Conservation (phyloP, 2,113 vertebrate genomes). For the Myotis lucifugus region DNA sequence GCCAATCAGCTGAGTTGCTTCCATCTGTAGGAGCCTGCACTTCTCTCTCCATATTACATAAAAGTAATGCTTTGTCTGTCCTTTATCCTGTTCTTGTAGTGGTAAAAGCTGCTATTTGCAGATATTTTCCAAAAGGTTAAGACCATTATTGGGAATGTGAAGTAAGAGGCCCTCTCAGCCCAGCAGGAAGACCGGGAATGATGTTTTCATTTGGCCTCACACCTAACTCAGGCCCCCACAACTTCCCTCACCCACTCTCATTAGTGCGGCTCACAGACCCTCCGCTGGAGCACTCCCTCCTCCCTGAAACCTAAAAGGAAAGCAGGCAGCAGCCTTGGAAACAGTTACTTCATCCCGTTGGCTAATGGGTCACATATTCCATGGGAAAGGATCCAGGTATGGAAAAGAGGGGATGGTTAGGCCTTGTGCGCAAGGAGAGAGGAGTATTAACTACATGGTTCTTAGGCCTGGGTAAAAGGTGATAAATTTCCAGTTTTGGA, state of each 20-base stretch:
- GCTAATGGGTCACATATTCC: conserved; percentile 87
- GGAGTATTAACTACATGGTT: conserved; percentile 52
- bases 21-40: not conserved
- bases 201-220: conserved; percentile 46
- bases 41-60: not conserved
- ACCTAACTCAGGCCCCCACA: conserved; percentile 62
- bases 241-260: conserved; percentile 30
- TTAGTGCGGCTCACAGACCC: conserved; percentile 37
- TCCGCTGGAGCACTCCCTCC: not conserved
- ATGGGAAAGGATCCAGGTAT: conserved; percentile 90
- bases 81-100: conserved; percentile 24
- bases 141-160: conserved; percentile 3
- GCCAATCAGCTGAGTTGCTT: not conserved
- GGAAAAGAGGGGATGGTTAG: conserved; percentile 78
- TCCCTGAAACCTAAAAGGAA: conserved; percentile 76
- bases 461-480: conserved; percentile 72
- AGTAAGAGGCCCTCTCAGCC: conserved; percentile 43
- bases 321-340: conserved; percentile 82
- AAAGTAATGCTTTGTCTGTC: not conserved
- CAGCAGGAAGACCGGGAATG: conserved; percentile 18
- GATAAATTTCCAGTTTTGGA: conserved; percentile 79
- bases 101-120: conserved; percentile 50
- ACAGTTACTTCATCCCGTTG: conserved; percentile 86
- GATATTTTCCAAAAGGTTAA: conserved; percentile 43
- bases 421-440: conserved; percentile 74